phyloP scores from a whole-genome alignment of 2,888 invertebrate genomes.

The Machimus rusticus region DNA sequence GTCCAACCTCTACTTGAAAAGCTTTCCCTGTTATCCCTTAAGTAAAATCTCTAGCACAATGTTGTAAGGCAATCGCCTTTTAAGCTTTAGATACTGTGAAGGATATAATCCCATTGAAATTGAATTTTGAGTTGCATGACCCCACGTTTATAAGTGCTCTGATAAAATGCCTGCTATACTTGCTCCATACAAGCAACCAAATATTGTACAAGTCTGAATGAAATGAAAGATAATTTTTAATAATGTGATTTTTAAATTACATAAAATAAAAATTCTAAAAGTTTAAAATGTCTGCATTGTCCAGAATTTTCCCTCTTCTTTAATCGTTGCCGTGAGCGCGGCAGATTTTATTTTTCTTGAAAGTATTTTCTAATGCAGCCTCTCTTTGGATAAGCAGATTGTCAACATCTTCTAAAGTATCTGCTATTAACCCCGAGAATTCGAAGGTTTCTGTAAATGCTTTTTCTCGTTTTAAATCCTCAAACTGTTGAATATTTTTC shows the following conservation, averaged over 20 bases:
- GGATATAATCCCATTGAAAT: conserved; percentile 31
- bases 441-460: not conserved
- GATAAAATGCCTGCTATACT: not conserved
- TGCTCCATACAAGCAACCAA: not conserved
- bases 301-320: not conserved
- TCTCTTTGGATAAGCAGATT: not conserved
- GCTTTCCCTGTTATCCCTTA: conserved; percentile 21
- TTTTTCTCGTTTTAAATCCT: not conserved
- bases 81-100: conserved; percentile 26
- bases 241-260: not conserved
- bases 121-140: conserved; percentile 31
- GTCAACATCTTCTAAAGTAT: not conserved
- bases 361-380: not conserved
- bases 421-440: not conserved
- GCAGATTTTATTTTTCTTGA: not conserved
- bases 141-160: not conserved
- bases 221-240: not conserved
- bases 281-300: not conserved
- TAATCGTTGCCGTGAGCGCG: not conserved
- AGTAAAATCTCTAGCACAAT: conserved; percentile 27
- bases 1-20: conserved; percentile 1
- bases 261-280: not conserved
- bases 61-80: conserved; percentile 25
- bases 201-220: not conserved
- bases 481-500: not conserved